Percentiles rank a stretch among this genome's conserved stretches.
Conservation (phyloP, 2,113 vertebrate genomes). For the Odobenus rosmarus region DNA sequence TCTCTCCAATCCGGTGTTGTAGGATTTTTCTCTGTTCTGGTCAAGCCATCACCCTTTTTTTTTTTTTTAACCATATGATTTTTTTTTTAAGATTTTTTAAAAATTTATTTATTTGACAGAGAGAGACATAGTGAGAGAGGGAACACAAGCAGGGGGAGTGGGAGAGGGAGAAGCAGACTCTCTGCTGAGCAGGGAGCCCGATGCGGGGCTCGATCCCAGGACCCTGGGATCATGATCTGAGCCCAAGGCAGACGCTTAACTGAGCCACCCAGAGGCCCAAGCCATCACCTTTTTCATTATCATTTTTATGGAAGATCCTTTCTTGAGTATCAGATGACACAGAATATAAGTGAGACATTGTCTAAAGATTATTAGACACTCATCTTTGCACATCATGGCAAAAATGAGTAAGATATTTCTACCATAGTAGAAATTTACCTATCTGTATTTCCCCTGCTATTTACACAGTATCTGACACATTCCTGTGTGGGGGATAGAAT, state of each 20-base stretch:
- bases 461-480: neutral
- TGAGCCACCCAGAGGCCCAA: too few species aligned
- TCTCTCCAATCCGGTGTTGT: accelerated
- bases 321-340: neutral
- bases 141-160: too few species aligned
- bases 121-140: too few species aligned
- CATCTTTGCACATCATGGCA: neutral
- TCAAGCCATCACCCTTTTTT: neutral
- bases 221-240: too few species aligned
- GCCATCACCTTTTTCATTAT: neutral
- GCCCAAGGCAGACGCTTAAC: too few species aligned
- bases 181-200: too few species aligned
- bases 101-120: too few species aligned
- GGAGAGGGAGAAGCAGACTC: too few species aligned
- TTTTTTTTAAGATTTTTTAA: too few species aligned
- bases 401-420: neutral
- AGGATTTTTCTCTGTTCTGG: neutral
- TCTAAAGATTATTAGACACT: neutral
- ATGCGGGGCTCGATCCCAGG: too few species aligned
- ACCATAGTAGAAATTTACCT: neutral
- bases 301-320: neutral
- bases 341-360: too few species aligned
- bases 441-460: neutral
- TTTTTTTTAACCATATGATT: too few species aligned
- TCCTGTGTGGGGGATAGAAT: neutral